Percentiles rank a stretch among this genome's conserved stretches.
Conservation (phyloP, 1,140 invertebrate genomes). For the Papilio polyxenes region DNA sequence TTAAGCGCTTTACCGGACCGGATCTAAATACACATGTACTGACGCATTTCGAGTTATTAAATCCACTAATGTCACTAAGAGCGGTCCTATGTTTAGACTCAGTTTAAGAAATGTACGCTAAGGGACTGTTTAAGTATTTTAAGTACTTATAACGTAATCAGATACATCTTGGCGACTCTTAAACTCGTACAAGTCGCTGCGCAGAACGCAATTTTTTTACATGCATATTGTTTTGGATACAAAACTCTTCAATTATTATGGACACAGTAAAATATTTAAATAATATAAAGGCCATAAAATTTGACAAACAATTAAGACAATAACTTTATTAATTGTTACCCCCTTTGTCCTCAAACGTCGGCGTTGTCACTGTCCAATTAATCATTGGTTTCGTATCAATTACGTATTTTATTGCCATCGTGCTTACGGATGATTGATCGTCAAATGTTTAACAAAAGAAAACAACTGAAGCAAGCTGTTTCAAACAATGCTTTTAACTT, state of each 20-base stretch:
- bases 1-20: no score
- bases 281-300: neutral
- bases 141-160: no score
- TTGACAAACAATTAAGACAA: slow-evolving; percentile 1
- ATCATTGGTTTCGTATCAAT: slow-evolving; percentile 19
- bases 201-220: no score
- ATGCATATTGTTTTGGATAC: neutral
- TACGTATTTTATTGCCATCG: neutral
- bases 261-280: neutral
- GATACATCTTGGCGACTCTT: no score
- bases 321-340: slow-evolving; percentile 13
- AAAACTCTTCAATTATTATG: neutral
- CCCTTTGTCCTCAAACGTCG: slow-evolving; percentile 1
- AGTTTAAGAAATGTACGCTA: no score
- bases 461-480: neutral
- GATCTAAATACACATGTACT: no score
- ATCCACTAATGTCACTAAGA: no score
- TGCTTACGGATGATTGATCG: slow-evolving; percentile 11
- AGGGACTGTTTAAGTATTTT: no score
- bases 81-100: no score
- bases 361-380: neutral
- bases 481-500: neutral
- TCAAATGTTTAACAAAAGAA: slow-evolving; percentile 4
- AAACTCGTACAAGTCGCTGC: no score
- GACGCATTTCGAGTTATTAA: no score